phyloP scores from a whole-genome alignment of 1,140 invertebrate species.

The Ectropis grisescens region DNA sequence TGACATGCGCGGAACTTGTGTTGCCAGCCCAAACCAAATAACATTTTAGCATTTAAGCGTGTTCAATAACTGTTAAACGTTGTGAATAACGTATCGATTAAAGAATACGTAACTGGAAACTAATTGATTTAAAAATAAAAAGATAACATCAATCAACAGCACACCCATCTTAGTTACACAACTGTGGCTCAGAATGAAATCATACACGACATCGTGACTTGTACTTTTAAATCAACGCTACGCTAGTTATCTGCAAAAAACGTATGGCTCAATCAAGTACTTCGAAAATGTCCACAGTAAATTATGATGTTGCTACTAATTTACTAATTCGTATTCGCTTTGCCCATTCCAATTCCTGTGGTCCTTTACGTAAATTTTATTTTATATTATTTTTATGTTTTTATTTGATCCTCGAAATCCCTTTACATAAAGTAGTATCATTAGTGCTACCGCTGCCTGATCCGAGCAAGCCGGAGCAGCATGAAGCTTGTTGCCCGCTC shows the following conservation, averaged over 20 bases:
- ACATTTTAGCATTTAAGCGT: conserved; percentile 1
- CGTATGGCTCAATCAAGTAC: too few relatives aligned
- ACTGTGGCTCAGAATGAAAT: not conserved
- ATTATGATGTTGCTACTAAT: conserved; percentile 57
- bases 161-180: not conserved
- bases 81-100: too few relatives aligned
- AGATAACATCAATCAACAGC: too few relatives aligned
- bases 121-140: too few relatives aligned
- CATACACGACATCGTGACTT: too few relatives aligned
- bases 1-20: conserved; percentile 39
- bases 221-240: too few relatives aligned
- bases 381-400: conserved; percentile 53
- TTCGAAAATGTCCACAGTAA: conserved; percentile 23
- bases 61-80: too few relatives aligned
- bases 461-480: conserved; percentile 87
- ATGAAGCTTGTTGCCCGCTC: conserved; percentile 88
- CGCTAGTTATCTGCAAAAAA: too few relatives aligned
- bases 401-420: conserved; percentile 38
- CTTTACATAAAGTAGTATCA: conserved; percentile 71
- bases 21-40: conserved; percentile 7
- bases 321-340: conserved; percentile 68
- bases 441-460: conserved; percentile 86
- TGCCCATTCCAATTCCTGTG: conserved; percentile 43
- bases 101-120: too few relatives aligned
- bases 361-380: conserved; percentile 28